Percentiles rank a stretch among this genome's conserved stretches.
Evolutionary conservation across 2,888 invertebrate species (phyloP).

Genomic region (Drosophila sordidapex): DNA sequence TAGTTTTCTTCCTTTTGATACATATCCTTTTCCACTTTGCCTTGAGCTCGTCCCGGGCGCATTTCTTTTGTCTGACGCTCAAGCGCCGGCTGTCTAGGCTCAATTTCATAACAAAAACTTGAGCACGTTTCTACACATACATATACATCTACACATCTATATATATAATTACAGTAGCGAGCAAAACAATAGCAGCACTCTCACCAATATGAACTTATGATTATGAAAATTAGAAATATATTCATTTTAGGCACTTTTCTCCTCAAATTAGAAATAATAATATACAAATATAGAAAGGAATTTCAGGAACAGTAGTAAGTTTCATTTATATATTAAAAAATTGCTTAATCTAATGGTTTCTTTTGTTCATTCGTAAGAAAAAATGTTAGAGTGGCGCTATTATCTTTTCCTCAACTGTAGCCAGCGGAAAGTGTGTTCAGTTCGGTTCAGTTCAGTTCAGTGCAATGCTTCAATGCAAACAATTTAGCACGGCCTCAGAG

Average conservation of each 20-base stretch:
- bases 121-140: conserved; percentile 63
- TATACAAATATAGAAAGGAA: neutral
- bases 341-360: neutral
- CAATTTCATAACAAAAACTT: conserved; percentile 79
- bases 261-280: neutral
- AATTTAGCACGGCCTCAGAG: conserved; percentile 77
- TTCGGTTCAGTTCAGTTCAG: conserved; percentile 29
- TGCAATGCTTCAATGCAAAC: conserved; percentile 70
- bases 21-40: conserved; percentile 64
- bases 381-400: neutral
- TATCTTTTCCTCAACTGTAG: neutral
- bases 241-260: neutral
- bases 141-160: neutral
- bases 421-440: conserved; percentile 8
- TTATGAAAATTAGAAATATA: neutral
- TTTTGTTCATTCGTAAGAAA: neutral
- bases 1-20: conserved; percentile 71
- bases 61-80: conserved; percentile 63
- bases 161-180: neutral
- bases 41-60: conserved; percentile 39
- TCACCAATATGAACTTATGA: neutral
- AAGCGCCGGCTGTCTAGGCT: conserved; percentile 65
- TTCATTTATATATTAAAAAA: neutral
- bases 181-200: neutral
- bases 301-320: neutral